phyloP scores from a whole-genome alignment of 2,888 invertebrate genomes.

The Stenchaetothrips biformis region DNA sequence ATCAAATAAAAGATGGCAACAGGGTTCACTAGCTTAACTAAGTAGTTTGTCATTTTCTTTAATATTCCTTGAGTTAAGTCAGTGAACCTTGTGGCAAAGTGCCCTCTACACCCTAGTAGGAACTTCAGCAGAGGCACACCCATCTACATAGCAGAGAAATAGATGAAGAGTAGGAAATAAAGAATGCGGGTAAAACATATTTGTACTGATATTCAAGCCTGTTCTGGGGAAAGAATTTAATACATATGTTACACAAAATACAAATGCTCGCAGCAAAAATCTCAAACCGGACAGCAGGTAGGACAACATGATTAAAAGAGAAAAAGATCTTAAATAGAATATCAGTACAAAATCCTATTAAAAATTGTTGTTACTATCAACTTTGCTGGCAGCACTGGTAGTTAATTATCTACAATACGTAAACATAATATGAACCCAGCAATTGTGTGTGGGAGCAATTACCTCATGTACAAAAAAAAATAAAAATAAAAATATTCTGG shows the following conservation, averaged over 20 bases:
- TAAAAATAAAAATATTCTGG: background rate
- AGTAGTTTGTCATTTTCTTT: too few relatives aligned
- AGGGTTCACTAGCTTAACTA: too few relatives aligned
- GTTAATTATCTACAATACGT: background rate
- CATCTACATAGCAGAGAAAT: too few relatives aligned
- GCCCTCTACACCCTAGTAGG: background rate
- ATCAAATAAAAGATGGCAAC: too few relatives aligned
- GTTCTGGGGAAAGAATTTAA: background rate
- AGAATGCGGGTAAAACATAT: too few relatives aligned
- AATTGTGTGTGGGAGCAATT: background rate
- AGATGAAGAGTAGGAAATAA: too few relatives aligned
- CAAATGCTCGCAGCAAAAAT: too few relatives aligned
- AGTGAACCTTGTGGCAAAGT: background rate
- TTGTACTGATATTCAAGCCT: too few relatives aligned
- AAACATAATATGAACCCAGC: background rate
- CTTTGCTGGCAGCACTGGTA: constrained; percentile 13
- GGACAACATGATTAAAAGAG: too few relatives aligned
- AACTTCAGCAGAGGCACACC: background rate
- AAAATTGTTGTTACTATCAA: background rate
- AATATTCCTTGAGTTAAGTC: too few relatives aligned
- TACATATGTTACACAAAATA: background rate
- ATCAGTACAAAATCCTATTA: background rate
- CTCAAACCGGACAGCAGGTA: too few relatives aligned
- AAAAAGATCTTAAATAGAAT: background rate
- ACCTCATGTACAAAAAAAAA: background rate